Conservation (phyloP, 2,113 vertebrate genomes). For the Henicopernis longicauda region DNA sequence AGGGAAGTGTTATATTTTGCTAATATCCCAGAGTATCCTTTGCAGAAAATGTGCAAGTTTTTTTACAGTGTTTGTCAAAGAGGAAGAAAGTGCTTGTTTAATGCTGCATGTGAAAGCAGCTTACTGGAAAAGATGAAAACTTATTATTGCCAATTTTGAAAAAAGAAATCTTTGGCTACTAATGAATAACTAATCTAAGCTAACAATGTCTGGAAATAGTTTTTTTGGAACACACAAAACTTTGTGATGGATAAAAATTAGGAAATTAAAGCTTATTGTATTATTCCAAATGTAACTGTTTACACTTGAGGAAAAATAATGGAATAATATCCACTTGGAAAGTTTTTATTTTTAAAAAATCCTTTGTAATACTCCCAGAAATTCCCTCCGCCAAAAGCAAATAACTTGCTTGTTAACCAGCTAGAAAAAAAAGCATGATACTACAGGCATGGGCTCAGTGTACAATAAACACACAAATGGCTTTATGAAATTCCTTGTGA, state of each 20-base stretch:
- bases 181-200: conserved; percentile 74
- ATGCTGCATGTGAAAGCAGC: conserved; percentile 60
- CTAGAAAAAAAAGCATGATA: conserved; percentile 46
- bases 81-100: conserved; percentile 57
- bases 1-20: conserved; percentile 39
- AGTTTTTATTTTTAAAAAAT: conserved; percentile 63
- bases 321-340: conserved; percentile 79
- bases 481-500: neutral
- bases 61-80: conserved; percentile 62
- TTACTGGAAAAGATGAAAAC: conserved; percentile 78
- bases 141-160: conserved; percentile 74
- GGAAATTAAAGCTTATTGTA: conserved; percentile 78
- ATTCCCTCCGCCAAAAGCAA: conserved; percentile 59
- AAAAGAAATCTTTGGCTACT: conserved; percentile 71
- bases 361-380: conserved; percentile 72
- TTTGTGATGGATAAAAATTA: conserved; percentile 73
- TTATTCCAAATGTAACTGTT: conserved; percentile 80
- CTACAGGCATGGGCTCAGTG: conserved; percentile 10
- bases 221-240: conserved; percentile 64
- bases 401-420: conserved; percentile 60
- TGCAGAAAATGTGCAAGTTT: conserved; percentile 62
- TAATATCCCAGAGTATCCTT: conserved; percentile 36
- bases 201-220: conserved; percentile 78
- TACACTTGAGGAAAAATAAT: conserved; percentile 80
- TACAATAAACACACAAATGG: conserved; percentile 12